Base-by-base conservation (phyloP, 2,113 vertebrate species). In the Hippocampus comes region DNA sequence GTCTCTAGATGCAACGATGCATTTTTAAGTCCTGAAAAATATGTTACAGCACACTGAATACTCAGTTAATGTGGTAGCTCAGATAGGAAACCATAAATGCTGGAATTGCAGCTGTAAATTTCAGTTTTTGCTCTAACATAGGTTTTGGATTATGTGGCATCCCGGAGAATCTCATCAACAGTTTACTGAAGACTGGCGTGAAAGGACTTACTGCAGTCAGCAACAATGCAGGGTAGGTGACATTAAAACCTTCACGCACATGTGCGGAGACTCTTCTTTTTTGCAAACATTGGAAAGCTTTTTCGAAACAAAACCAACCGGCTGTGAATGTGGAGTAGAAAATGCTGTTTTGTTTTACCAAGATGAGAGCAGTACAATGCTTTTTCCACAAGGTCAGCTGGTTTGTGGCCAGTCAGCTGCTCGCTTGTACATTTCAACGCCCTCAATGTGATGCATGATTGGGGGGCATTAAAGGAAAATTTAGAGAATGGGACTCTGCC, bases 121-220 rank as follows among this genome's bases (percentile, higher is more conserved):
- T 11, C 17, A 9, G 14, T 66, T 25, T 74, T 21, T 67, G 0
- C 49, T 75, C 34, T 23, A 72, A 65, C 17, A 0, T 76, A 98
- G 97, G 97, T 42, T 99, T 99, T 87, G 97, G 97, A 38, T 86
- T 99, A 23, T 99, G 97, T 87, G 97, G 97, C 10, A 99, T 99
- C 78, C 97, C 97, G 23, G 97, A 99, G 87, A 99, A 99, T 75
- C 95, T 99, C 17, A 98, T 99, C 79, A 94, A 91, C 59, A 95
- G 95, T 82, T 92, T 99, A 70, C 86, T 99, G 75, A 96, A 96
- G 91, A 95, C 93, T 0, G 95, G 96, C 18, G 94, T 98, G 11
- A 97, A 94, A 53, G 91, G 83, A 59, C 73, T 99, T 72, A 99
- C 96, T 5, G 97, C 96, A 55, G 94, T 99, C 82, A 99, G 97